Base-by-base conservation (phyloP, 1,140 invertebrate species). In the Drosophila neocordata region DNA sequence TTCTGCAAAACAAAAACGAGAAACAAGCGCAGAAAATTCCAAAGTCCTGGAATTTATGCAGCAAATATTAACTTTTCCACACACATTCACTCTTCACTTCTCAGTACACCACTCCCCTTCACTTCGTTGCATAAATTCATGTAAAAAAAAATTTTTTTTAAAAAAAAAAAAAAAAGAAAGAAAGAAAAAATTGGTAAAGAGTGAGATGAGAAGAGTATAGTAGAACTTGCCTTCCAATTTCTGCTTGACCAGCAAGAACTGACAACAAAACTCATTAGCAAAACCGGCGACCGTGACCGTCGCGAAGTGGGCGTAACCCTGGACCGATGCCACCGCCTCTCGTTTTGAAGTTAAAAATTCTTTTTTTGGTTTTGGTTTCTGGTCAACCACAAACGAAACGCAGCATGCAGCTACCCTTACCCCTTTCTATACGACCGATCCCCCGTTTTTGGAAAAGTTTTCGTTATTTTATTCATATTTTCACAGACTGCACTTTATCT, bases 221-320 rank as follows among this genome's bases (percentile, higher is more conserved):
- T n/a, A 2, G 57, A 38, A 65, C 65, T 65, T 58, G 65, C 61
- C 69, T 59, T 61, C 74, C 82, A 73, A 85, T 88, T 87, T 88
- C 63, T 88, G 83, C 79, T 73, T 79, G 75, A 73, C 62, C 72
- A 73, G 83, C 75, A 82, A 79, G 79, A 88, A 89, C 69, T 71
- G 84, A 89, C 83, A 88, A 88, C 83, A 88, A 88, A 88, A 88
- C 83, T 88, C 83, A 88, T 88, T 89, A 88, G 83, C 84, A 88
- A 63, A 83, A 65, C 84, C 76, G 76, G 67, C 79, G 84, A 84
- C 83, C 83, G 84, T 88, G 83, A 88, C 84, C 82, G 76, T 75
- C 72, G 71, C 72, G 71, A 65, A 68, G 81, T 68, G 78, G 76
- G 83, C 66, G 66, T 69, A 60, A n/a, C 63, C 11, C 37, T 31